Percentiles rank a stretch among this genome's conserved stretches.
phyloP scores from a whole-genome alignment of 2,888 invertebrate species.

The Patella pellucida region DNA sequence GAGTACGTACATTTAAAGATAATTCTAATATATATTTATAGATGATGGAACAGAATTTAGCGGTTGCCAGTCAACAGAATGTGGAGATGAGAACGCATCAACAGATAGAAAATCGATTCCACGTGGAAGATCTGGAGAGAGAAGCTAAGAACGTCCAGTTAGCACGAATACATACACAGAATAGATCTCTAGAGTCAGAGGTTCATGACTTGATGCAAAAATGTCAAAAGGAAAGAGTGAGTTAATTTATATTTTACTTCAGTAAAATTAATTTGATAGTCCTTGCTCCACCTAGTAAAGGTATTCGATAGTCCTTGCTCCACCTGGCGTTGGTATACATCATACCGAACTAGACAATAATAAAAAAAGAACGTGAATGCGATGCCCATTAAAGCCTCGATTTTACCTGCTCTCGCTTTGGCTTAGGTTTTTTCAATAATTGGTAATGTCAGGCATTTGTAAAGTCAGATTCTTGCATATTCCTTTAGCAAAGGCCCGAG shows the following conservation, averaged over 20 bases:
- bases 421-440: too few species aligned
- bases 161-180: slow-evolving; percentile 49
- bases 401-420: too few species aligned
- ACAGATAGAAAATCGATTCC: slow-evolving; percentile 52
- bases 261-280: neutral
- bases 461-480: too few species aligned
- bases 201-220: slow-evolving; percentile 59
- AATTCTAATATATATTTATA: slow-evolving; percentile 20
- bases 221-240: slow-evolving; percentile 52
- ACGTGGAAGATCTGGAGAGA: slow-evolving; percentile 54
- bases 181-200: slow-evolving; percentile 56
- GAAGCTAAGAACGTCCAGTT: slow-evolving; percentile 56
- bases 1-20: too few species aligned
- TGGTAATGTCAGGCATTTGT: too few species aligned
- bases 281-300: neutral
- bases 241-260: neutral
- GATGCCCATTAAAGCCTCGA: too few species aligned
- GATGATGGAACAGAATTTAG: slow-evolving; percentile 59
- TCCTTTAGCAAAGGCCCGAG: too few species aligned
- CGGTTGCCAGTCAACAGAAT: slow-evolving; percentile 54
- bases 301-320: neutral
- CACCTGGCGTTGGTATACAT: neutral
- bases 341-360: too few species aligned
- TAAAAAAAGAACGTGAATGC: too few species aligned
- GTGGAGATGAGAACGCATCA: slow-evolving; percentile 57